Base-by-base conservation (phyloP, 2,797 vertebrate genomes). In the Arrhamphus sclerolepis region DNA sequence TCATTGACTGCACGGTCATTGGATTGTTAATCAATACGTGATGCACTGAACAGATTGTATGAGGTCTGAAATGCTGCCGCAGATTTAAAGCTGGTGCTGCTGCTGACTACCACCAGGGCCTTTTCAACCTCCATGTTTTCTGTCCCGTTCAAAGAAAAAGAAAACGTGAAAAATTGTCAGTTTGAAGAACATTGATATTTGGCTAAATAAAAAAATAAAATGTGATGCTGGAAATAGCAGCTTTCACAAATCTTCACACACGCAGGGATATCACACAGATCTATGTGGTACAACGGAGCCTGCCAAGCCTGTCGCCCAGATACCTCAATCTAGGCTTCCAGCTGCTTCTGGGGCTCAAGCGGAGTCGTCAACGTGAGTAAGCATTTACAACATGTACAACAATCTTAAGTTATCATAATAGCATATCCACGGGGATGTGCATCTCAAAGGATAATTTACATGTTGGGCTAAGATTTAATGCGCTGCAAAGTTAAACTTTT, bases 221-320 rank as follows among this genome's bases (percentile, higher is more conserved):
- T 42, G 50, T 20, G 24, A 42, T 60, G 44, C 26, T 75, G 66
- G 63, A 59, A 60, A 59, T 11, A 49, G 7, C 47, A 7, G 49
- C 26, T 24, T 50, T 68, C 7, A 41, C 20, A 66, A 53, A 61
- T 41, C 47, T 56, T 19, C 46, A 78, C 39, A 47, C 29, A 62
- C 41, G 40, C 60, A 56, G 51, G 46, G 47, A 67, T 51, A 66
- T 50, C 60, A 52, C 39, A 73, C 63, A 74, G 62, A 82, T 84
- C 66, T 87, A 83, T 83, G 62, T 85, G 72, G 80, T 75, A 80
- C 80, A 77, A 41, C 18, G 68, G 50, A 58, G 70, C 72, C 77
- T 60, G 75, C 61, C 61, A 73, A 65, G 72, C 62, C 73, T 46
- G 67, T 70, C 76, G 59, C 58, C 72, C 78, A 81, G 65, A 77